These are phyloP conservation scores for Trimorus sp. DNA, from an alignment of 2,888 invertebrate genomes.

Conservation along the genomic window DNA sequence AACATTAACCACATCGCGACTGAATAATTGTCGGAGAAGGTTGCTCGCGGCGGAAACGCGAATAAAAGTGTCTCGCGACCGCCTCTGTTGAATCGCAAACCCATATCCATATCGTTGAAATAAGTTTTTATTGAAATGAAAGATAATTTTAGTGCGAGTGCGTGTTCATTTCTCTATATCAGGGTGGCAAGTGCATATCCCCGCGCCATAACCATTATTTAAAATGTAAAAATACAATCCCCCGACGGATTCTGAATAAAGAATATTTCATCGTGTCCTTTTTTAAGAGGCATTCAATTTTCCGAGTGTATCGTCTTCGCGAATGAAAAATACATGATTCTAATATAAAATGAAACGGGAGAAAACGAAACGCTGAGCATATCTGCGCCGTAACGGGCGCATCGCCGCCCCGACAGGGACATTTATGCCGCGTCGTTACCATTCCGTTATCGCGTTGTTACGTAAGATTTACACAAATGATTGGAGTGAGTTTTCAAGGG, in stretches of 20 bases:
- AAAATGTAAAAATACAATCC: constrained; percentile 60
- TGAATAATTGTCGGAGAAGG: too few relatives aligned
- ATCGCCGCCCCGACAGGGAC: constrained; percentile 62
- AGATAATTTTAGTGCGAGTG: constrained; percentile 47
- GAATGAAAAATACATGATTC: constrained; percentile 61
- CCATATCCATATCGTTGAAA: constrained; percentile 20
- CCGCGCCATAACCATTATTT: constrained; percentile 42
- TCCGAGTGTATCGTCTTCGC: constrained; percentile 62
- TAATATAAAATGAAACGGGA: constrained; percentile 65
- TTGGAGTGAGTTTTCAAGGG: constrained; percentile 53
- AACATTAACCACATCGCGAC: too few relatives aligned
- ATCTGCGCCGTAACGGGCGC: constrained; percentile 58
- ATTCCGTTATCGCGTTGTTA: constrained; percentile 67
- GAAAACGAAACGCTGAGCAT: constrained; percentile 58
- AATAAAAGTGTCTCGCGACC: background rate
- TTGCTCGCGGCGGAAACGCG: background rate
- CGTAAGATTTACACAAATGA: constrained; percentile 66
- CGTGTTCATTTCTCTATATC: constrained; percentile 48
- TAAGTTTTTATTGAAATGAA: constrained; percentile 49
- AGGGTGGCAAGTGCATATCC: constrained; percentile 32
- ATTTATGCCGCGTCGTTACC: constrained; percentile 66
- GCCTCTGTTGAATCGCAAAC: constrained; percentile 3
- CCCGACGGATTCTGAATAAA: constrained; percentile 51
- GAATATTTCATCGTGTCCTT: constrained; percentile 54
- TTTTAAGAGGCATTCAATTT: constrained; percentile 65